Percentiles rank a stretch among this genome's conserved stretches.
Evolutionary conservation across 2,888 invertebrate species (phyloP).

Genomic region (Drosophila aldrichi): DNA sequence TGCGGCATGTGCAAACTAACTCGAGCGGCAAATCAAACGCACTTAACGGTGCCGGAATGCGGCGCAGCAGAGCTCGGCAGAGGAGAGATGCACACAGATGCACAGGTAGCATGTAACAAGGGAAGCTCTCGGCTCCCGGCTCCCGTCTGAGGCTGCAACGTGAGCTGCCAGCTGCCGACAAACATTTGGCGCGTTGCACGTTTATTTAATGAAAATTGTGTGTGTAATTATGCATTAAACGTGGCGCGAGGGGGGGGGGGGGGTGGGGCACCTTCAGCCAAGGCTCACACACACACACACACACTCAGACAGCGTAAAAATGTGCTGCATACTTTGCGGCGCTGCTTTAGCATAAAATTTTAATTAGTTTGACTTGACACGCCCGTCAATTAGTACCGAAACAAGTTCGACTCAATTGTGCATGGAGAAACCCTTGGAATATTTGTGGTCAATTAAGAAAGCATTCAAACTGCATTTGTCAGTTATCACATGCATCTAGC

Average conservation of each 20-base stretch:
- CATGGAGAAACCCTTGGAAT: constrained; percentile 16
- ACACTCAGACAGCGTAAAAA: constrained; percentile 41
- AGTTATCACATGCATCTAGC: constrained; percentile 13
- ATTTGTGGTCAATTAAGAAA: constrained; percentile 55
- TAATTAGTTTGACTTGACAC: constrained; percentile 71
- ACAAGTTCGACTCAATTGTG: constrained; percentile 19
- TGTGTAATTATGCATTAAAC: constrained; percentile 80
- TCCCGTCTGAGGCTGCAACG: constrained; percentile 17
- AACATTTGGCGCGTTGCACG: constrained; percentile 72
- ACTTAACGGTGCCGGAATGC: constrained; percentile 57
- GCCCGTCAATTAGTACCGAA: constrained; percentile 42
- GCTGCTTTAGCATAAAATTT: constrained; percentile 70
- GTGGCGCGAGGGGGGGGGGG: constrained; percentile 39
- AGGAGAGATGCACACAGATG: constrained; percentile 23
- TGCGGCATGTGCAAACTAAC: constrained; percentile 79
- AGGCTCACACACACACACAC: constrained; percentile 16
- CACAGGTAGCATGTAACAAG: constrained; percentile 32
- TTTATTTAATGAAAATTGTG: constrained; percentile 81
- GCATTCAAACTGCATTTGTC: constrained; percentile 33
- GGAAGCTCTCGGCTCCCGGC: constrained; percentile 18
- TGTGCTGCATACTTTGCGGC: constrained; percentile 59
- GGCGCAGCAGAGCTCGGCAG: constrained; percentile 1
- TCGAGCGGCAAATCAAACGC: constrained; percentile 80
- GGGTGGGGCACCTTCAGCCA: too few species aligned
- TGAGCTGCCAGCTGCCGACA: constrained; percentile 55